Evolutionary conservation across 2,797 vertebrate species (phyloP), one percentile per base, ranked within the genome.

Genomic region (Aeoliscus strigatus): DNA sequence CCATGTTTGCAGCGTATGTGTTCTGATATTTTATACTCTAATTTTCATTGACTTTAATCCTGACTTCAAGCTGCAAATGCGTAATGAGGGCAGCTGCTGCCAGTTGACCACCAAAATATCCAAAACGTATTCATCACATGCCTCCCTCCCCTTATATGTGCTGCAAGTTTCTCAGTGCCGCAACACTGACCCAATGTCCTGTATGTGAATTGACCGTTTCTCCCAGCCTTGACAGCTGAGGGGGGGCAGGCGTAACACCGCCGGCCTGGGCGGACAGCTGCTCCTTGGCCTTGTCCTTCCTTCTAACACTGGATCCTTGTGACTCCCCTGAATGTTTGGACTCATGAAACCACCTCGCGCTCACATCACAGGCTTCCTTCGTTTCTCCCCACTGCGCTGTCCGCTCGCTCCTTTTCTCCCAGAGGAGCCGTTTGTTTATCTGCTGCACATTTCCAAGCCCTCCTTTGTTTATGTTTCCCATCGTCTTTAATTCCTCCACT

Each of bases 131-230:
- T n/a, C n/a, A n/a, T n/a, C n/a, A n/a, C n/a, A n/a, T n/a, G n/a
- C n/a, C n/a, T n/a, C n/a, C n/a, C n/a, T n/a, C n/a, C n/a, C n/a
- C n/a, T n/a, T n/a, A n/a, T n/a, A n/a, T n/a, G n/a, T n/a, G n/a
- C n/a, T n/a, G n/a, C n/a, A n/a, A n/a, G n/a, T n/a, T n/a, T n/a
- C 37, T 66, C 72, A 58, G 65, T 46, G 68, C 64, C 63, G 68
- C 50, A 83, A 81, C 80, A 83, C 72, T 77, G 75, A 66, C 53
- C 66, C 74, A 79, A 75, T 81, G 82, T 80, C 65, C 73, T 60
- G 67, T 26, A 30, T 61, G 67, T 81, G 75, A 83, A 83, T 80
- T 52, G 66, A 15, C 51, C 66, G 54, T 74, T 75, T 78, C 63
- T 79, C 70, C 52, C 13, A 51, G 51, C 64, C 51, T 70, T 66